Conservation (phyloP, 2,113 vertebrate genomes). For the Cinclus mexicanus region DNA sequence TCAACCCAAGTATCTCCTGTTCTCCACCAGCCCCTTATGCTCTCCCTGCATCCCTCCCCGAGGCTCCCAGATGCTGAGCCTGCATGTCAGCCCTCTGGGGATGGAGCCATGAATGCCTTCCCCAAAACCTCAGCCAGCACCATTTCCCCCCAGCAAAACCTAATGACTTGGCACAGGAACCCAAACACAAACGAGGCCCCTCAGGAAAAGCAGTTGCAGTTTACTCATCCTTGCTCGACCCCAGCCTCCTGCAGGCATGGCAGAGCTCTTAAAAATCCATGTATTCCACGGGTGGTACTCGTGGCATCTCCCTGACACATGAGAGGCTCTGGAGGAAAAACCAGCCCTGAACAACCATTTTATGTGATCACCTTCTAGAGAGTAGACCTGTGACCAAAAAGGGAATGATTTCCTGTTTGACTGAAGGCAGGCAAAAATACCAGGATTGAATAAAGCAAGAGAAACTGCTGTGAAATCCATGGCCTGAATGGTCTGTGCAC, state of each 20-base stretch:
- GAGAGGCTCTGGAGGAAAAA: neutral
- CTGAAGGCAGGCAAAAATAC: neutral
- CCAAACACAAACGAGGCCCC: neutral
- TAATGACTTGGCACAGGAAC: neutral
- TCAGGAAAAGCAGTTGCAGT: neutral
- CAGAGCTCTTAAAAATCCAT: neutral
- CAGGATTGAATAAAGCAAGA: neutral
- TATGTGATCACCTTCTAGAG: neutral
- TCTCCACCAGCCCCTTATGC: neutral
- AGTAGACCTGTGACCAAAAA: neutral
- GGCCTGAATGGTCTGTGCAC: neutral
- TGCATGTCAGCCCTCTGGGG: neutral
- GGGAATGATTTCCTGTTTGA: neutral
- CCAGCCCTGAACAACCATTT: neutral
- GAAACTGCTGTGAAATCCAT: neutral
- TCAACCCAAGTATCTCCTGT: neutral
- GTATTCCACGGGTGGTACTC: neutral
- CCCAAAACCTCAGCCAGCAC: neutral
- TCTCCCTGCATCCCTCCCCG: neutral
- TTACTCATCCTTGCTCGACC: neutral
- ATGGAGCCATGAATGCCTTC: neutral
- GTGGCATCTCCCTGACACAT: neutral
- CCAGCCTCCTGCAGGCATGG: neutral
- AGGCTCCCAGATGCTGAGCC: neutral
- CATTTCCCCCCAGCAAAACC: neutral